phyloP scores from a whole-genome alignment of 2,113 vertebrate genomes.

The Vanacampus margaritifer region DNA sequence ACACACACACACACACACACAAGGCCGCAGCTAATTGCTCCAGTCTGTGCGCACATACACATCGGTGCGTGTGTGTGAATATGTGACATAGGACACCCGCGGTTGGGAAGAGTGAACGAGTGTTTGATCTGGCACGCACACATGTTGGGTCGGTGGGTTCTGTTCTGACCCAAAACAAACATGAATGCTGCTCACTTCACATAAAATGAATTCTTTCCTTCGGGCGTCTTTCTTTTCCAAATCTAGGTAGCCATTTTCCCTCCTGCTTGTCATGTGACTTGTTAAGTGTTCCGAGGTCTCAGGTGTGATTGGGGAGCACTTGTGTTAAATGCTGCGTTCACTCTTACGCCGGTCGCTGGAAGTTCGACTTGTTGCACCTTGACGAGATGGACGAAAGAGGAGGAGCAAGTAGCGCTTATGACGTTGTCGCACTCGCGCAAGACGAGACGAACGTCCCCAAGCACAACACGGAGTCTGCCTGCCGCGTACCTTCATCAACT shows the following conservation, averaged over 20 bases:
- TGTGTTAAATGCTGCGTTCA: no score
- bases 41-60: neutral
- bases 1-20: slow-evolving; percentile 19
- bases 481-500: neutral
- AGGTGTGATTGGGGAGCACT: neutral
- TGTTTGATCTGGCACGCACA: slow-evolving; percentile 31
- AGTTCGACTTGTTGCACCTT: no score
- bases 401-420: no score
- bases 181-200: slow-evolving; percentile 16
- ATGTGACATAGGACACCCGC: slow-evolving; percentile 31
- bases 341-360: no score
- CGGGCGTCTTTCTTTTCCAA: neutral
- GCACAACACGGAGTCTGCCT: neutral
- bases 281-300: neutral
- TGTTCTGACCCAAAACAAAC: slow-evolving; percentile 28
- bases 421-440: no score
- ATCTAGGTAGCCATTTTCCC: no score
- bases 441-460: no score
- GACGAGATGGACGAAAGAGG: no score
- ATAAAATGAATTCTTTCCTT: slow-evolving; percentile 12
- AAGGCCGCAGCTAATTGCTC: slow-evolving; percentile 2
- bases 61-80: neutral
- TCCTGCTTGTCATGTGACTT: neutral
- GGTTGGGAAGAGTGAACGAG: slow-evolving; percentile 50
- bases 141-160: neutral